Conservation (phyloP, 2,797 vertebrate species). For the Ptychadena robeensis region DNA sequence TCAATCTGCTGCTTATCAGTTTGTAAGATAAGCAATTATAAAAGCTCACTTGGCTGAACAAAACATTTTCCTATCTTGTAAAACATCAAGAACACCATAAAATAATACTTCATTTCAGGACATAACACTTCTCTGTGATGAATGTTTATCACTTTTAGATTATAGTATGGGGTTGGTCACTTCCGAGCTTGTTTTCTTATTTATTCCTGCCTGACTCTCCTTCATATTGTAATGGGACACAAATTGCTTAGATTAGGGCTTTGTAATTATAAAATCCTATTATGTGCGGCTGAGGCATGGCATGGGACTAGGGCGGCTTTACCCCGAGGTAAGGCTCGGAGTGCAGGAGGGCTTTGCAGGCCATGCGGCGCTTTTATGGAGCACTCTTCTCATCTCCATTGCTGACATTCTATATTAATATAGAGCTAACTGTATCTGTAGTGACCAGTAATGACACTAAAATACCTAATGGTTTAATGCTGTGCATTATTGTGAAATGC, state of each 20-base stretch:
- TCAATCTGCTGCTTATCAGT: constrained; percentile 59
- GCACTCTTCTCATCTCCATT: not conserved
- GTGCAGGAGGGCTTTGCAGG: not conserved
- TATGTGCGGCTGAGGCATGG: not conserved
- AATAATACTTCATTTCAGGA: constrained; percentile 58
- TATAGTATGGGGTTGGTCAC: constrained; percentile 45
- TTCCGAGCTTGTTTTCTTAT: constrained; percentile 21
- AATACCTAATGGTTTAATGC: too few relatives aligned
- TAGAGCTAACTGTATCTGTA: not conserved
- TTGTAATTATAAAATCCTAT: not conserved
- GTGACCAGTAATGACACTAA: too few relatives aligned
- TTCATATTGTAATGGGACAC: constrained; percentile 13
- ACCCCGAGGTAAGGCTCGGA: not conserved
- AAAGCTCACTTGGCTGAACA: constrained; percentile 57
- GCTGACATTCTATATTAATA: not conserved
- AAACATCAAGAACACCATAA: constrained; percentile 56
- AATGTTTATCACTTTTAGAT: constrained; percentile 60
- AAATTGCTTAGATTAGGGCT: constrained; percentile 16
- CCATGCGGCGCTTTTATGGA: not conserved
- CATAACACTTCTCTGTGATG: constrained; percentile 46
- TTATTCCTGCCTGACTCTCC: not conserved
- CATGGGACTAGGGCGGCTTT: not conserved
- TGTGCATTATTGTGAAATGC: too few relatives aligned
- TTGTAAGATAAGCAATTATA: constrained; percentile 61
- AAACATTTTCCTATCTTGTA: constrained; percentile 60